Evolutionary conservation across 2,888 invertebrate species (phyloP), one percentile per base, ranked within the genome.

Genomic region (Rugalucina vietnamica): DNA sequence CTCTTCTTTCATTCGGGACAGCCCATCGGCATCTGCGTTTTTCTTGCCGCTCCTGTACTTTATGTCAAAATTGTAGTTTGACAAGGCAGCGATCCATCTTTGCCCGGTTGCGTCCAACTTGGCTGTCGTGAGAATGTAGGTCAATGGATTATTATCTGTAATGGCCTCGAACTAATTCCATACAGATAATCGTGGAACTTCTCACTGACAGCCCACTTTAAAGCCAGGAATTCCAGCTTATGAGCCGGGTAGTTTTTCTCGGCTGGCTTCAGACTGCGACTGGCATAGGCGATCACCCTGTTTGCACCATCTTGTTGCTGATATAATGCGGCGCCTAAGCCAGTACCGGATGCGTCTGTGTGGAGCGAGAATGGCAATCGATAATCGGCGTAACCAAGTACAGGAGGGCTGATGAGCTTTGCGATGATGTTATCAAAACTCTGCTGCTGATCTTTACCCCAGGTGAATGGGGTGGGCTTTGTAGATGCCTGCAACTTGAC

Each of bases 201-300:
- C 29, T 85, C 87, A 2, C 60, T 81, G 10, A 85, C 36, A n/a
- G 83, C 85, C 85, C 78, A 87, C 69, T 85, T 85, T n/a, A 87
- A 69, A 18, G 60, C 60, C 57, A n/a, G n/a, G n/a, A n/a, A n/a
- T n/a, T n/a, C n/a, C n/a, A n/a, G n/a, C n/a, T n/a, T n/a, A n/a
- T n/a, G n/a, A n/a, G n/a, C n/a, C n/a, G n/a, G n/a, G n/a, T n/a
- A n/a, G n/a, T n/a, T n/a, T n/a, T n/a, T n/a, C n/a, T n/a, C n/a
- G n/a, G n/a, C n/a, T n/a, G n/a, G n/a, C n/a, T n/a, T n/a, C n/a
- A n/a, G n/a, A n/a, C 82, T 76, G 27, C 83, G 36, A 73, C 76
- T 81, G 0, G 83, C 85, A 79, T 82, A 87, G 27, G 82, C 84
- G 29, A 85, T 71, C 14, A 81, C 71, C 5, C 57, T 10, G n/a